phyloP scores from a whole-genome alignment of 2,888 invertebrate genomes.

The Rhynchonema sp. region DNA sequence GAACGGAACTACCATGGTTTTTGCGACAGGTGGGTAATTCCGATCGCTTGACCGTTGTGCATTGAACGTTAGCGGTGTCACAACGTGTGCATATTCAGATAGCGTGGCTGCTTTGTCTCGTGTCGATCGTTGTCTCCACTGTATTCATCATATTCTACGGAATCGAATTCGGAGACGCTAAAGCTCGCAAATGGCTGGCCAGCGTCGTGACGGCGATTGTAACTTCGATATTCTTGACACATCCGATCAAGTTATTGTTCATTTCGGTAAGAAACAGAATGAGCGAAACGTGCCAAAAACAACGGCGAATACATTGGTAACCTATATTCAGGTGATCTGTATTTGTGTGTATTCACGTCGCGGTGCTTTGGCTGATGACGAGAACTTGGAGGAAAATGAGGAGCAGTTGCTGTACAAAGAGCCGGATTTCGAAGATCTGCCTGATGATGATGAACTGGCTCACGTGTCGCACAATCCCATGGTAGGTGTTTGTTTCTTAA shows the following conservation, averaged over 20 bases:
- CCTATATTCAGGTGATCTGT: slow-evolving; percentile 27
- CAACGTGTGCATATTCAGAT: neutral
- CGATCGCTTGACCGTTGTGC: too few species aligned
- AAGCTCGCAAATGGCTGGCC: slow-evolving; percentile 35
- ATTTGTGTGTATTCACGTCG: slow-evolving; percentile 8
- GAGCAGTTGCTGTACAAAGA: too few species aligned
- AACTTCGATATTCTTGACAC: slow-evolving; percentile 33
- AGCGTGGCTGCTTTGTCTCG: slow-evolving; percentile 32
- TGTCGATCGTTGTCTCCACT: slow-evolving; percentile 26
- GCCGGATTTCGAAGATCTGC: too few species aligned
- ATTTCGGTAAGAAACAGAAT: too few species aligned
- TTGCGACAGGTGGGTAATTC: slow-evolving; percentile 23
- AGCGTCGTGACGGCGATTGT: slow-evolving; percentile 34
- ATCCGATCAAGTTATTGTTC: slow-evolving; percentile 35
- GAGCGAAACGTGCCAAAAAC: too few species aligned
- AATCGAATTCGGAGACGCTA: slow-evolving; percentile 33
- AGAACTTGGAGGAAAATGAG: slow-evolving; percentile 26
- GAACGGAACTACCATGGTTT: slow-evolving; percentile 22
- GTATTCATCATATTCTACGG: slow-evolving; percentile 35
- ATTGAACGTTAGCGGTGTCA: too few species aligned
- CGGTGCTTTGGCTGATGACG: slow-evolving; percentile 20
- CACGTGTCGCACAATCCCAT: too few species aligned
- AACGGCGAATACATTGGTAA: too few species aligned
- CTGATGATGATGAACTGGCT: too few species aligned
- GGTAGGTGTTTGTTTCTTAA: too few species aligned